Evolutionary conservation across 2,888 invertebrate species (phyloP).

Genomic region (Fragum sueziense): DNA sequence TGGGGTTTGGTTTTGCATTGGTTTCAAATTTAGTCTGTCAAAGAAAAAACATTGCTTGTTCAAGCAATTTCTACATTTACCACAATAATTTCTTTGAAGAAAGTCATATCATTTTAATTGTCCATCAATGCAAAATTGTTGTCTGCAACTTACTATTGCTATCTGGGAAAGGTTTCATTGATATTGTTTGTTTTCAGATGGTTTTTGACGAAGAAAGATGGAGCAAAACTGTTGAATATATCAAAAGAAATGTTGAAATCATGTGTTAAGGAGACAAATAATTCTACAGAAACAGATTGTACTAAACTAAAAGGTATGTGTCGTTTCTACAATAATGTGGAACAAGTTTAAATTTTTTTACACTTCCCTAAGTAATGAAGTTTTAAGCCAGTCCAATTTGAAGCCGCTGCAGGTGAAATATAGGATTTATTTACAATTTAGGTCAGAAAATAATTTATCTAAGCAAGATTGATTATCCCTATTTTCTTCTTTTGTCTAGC

Average conservation of each 20-base stretch:
- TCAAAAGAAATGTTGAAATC: neutral
- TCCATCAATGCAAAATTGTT: neutral
- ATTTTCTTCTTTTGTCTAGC: no score
- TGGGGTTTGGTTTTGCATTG: no score
- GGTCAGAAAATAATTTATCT: no score
- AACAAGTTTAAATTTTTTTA: conserved; percentile 35
- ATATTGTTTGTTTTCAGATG: conserved; percentile 58
- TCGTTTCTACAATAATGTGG: conserved; percentile 44
- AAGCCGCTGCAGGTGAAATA: no score
- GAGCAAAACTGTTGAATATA: conserved; percentile 50
- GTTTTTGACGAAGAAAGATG: conserved; percentile 73
- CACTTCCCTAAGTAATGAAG: no score
- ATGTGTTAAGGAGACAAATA: neutral
- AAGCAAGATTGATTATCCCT: no score
- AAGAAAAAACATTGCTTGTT: no score
- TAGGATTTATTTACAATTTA: no score
- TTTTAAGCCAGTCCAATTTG: no score
- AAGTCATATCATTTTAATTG: neutral
- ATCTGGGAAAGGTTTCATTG: neutral
- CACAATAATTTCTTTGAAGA: neutral
- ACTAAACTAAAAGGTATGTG: conserved; percentile 1
- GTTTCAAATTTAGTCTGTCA: no score
- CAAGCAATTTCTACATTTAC: neutral
- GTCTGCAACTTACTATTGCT: neutral
- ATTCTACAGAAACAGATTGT: neutral